These are phyloP conservation scores for Musca domestica DNA, from an alignment of 1,140 invertebrate genomes.

Conservation along the genomic window DNA sequence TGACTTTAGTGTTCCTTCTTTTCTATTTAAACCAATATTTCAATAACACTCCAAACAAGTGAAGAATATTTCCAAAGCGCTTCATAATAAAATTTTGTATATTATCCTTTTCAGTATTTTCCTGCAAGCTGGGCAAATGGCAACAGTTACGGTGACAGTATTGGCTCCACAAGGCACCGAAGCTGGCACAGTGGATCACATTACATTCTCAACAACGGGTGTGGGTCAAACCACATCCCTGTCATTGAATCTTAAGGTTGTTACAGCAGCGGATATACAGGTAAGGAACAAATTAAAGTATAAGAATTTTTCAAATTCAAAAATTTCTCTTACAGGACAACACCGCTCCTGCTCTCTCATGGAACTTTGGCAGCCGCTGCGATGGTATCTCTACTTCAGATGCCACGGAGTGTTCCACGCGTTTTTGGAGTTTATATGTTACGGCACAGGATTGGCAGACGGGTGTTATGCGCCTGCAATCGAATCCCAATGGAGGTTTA, in stretches of 20 bases:
- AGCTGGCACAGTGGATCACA: slow-evolving; percentile 57
- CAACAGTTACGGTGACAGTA: slow-evolving; percentile 57
- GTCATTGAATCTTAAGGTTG: slow-evolving; percentile 43
- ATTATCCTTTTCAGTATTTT: slow-evolving; percentile 51
- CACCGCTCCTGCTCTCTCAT: slow-evolving; percentile 52
- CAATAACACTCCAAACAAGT: no score
- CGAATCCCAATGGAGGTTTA: slow-evolving; percentile 56
- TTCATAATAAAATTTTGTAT: not conserved
- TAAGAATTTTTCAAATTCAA: not conserved
- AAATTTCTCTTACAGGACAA: slow-evolving; percentile 41
- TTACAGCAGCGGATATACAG: slow-evolving; percentile 40
- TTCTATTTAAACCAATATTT: no score
- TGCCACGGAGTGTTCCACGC: slow-evolving; percentile 56
- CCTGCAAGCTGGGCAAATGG: slow-evolving; percentile 57
- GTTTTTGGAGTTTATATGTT: slow-evolving; percentile 63
- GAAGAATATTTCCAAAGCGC: not conserved
- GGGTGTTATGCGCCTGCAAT: slow-evolving; percentile 62
- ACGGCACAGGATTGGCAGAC: slow-evolving; percentile 59
- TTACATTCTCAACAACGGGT: slow-evolving; percentile 59
- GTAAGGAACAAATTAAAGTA: slow-evolving; percentile 27
- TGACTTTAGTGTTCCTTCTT: no score
- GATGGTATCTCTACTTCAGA: slow-evolving; percentile 36
- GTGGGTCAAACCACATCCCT: slow-evolving; percentile 35
- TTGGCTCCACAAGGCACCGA: slow-evolving; percentile 54
- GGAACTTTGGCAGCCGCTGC: slow-evolving; percentile 56